phyloP scores from a whole-genome alignment of 2,113 vertebrate species.

The Rattus rattus region DNA sequence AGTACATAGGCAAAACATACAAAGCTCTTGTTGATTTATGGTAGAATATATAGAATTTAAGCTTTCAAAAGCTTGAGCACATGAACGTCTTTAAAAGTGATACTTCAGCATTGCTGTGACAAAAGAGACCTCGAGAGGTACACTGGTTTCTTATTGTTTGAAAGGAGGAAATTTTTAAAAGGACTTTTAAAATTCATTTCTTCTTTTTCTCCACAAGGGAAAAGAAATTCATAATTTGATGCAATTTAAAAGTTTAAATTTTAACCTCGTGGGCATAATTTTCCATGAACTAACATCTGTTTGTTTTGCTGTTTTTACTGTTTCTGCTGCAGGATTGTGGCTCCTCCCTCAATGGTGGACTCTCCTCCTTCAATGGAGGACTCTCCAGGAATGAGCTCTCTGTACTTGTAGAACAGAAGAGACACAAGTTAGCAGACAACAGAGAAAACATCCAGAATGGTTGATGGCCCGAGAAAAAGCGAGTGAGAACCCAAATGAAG shows the following conservation, averaged over 20 bases:
- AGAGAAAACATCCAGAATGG: background rate
- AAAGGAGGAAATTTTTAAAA: background rate
- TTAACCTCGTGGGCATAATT: background rate
- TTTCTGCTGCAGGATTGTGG: background rate
- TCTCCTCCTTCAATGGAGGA: background rate
- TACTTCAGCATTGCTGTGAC: background rate
- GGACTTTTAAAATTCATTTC: background rate
- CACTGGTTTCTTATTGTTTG: background rate
- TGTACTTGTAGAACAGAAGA: background rate
- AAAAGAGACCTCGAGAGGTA: background rate
- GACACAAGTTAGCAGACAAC: background rate
- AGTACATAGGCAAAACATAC: background rate
- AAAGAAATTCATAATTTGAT: slow-evolving; percentile 18
- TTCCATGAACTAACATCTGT: background rate
- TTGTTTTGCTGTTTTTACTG: background rate
- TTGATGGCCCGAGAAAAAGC: background rate
- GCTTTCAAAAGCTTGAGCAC: slow-evolving; percentile 9
- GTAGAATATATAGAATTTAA: slow-evolving; percentile 44
- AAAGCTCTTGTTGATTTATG: background rate
- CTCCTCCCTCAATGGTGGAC: background rate
- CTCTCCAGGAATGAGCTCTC: background rate
- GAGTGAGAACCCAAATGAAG: background rate
- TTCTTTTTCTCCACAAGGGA: background rate
- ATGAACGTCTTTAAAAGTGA: background rate
- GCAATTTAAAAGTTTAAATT: slow-evolving; percentile 28